Percentiles rank a stretch among this genome's conserved stretches.
Evolutionary conservation across 2,797 vertebrate species (phyloP).

Genomic region (Poecilia wingei): DNA sequence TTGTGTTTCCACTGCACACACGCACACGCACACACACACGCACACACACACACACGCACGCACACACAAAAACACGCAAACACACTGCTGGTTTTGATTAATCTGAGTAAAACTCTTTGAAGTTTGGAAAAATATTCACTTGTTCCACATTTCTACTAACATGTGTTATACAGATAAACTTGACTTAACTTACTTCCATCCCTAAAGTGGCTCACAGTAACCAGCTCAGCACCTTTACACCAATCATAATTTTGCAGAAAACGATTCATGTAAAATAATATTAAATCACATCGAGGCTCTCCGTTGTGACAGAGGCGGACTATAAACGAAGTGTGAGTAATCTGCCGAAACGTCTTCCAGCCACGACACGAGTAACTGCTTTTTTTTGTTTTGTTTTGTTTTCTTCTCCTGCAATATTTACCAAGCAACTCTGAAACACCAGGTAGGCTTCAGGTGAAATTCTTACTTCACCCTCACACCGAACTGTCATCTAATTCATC

Average conservation of each 20-base stretch:
- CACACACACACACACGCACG: too few relatives aligned
- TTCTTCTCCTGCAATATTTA: constrained; percentile 9
- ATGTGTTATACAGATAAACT: too few relatives aligned
- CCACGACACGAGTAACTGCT: constrained; percentile 7
- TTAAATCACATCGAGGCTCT: not conserved
- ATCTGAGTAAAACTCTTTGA: not conserved
- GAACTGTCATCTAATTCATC: constrained; percentile 25
- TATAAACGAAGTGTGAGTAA: constrained; percentile 14
- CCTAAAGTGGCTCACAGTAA: not conserved
- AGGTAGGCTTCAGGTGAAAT: constrained; percentile 16
- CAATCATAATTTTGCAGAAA: not conserved
- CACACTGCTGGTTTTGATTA: not conserved
- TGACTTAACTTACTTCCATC: not conserved
- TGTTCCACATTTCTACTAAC: not conserved
- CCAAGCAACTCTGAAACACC: constrained; percentile 6
- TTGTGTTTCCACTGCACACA: not conserved
- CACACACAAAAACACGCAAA: too few relatives aligned
- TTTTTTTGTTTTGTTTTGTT: not conserved
- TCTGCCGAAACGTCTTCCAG: not conserved
- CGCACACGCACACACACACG: too few relatives aligned
- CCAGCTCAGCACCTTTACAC: not conserved
- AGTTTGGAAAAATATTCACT: not conserved
- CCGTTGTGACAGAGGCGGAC: constrained; percentile 21
- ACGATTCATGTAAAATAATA: not conserved
- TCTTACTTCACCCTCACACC: constrained; percentile 7